phyloP scores from a whole-genome alignment of 2,888 invertebrate species.

The Plusia festucae region DNA sequence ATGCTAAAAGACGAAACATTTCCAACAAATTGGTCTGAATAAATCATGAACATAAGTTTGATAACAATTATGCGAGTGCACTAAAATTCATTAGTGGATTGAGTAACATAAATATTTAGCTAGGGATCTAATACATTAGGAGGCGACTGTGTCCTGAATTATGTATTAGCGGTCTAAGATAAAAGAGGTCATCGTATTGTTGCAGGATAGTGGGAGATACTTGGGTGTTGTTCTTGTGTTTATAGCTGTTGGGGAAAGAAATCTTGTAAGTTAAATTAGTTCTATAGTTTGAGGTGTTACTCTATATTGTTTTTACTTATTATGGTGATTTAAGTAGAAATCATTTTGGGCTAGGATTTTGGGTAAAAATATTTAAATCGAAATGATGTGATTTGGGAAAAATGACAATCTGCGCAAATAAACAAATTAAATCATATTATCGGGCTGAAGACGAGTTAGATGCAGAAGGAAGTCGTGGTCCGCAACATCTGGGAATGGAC shows the following conservation, averaged over 20 bases:
- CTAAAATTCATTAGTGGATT: constrained; percentile 79
- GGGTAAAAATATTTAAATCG: neutral
- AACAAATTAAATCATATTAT: too few relatives aligned
- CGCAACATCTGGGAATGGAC: too few relatives aligned
- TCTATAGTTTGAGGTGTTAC: neutral
- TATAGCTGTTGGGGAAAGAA: too few relatives aligned
- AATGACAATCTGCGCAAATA: too few relatives aligned
- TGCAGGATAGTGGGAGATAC: too few relatives aligned
- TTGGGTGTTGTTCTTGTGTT: too few relatives aligned
- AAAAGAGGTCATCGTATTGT: constrained; percentile 17
- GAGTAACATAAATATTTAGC: constrained; percentile 80
- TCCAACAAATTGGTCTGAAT: constrained; percentile 42
- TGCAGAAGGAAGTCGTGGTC: too few relatives aligned
- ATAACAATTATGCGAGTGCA: constrained; percentile 50
- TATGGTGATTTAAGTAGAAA: too few relatives aligned
- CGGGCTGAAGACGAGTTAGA: too few relatives aligned
- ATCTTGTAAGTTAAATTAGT: neutral
- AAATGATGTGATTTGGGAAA: too few relatives aligned
- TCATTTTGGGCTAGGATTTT: too few relatives aligned
- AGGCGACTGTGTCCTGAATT: constrained; percentile 73
- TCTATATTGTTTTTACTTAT: too few relatives aligned
- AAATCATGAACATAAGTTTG: constrained; percentile 39
- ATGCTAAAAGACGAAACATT: neutral
- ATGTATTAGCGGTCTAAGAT: constrained; percentile 65
- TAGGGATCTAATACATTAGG: constrained; percentile 79